Percentiles rank a stretch among this genome's conserved stretches.
phyloP scores from a whole-genome alignment of 2,888 invertebrate genomes.

The Allophyes oxyacanthae region DNA sequence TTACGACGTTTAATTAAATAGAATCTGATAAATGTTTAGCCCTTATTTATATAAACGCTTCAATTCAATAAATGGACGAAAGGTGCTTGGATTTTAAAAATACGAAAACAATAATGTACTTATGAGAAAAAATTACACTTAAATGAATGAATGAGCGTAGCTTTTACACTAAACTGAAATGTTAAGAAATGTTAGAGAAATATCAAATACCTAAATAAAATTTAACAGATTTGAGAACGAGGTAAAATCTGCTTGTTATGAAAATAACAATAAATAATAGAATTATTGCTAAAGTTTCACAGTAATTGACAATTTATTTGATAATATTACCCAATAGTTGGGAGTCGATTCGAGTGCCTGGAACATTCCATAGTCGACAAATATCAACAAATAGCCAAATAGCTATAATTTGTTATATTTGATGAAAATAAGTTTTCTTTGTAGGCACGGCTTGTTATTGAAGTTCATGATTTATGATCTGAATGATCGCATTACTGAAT shows the following conservation, averaged over 20 bases:
- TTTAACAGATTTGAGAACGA: neutral
- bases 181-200: no score
- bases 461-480: constrained; percentile 38
- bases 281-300: neutral
- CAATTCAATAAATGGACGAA: no score
- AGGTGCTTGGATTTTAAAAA: no score
- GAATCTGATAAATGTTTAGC: no score
- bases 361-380: constrained; percentile 14
- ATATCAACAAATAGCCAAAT: constrained; percentile 37
- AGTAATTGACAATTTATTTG: constrained; percentile 12
- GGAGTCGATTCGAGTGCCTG: neutral
- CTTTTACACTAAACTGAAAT: no score
- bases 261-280: neutral
- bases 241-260: neutral
- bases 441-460: constrained; percentile 30
- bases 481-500: constrained; percentile 10
- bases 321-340: constrained; percentile 3
- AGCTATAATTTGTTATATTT: constrained; percentile 31
- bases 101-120: no score
- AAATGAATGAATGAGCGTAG: no score
- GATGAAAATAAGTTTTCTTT: constrained; percentile 36
- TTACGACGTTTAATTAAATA: no score
- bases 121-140: no score
- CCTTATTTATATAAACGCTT: no score
- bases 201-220: no score